Base-by-base conservation (phyloP, 1,140 invertebrate species). In the Oedothorax gibbosus region DNA sequence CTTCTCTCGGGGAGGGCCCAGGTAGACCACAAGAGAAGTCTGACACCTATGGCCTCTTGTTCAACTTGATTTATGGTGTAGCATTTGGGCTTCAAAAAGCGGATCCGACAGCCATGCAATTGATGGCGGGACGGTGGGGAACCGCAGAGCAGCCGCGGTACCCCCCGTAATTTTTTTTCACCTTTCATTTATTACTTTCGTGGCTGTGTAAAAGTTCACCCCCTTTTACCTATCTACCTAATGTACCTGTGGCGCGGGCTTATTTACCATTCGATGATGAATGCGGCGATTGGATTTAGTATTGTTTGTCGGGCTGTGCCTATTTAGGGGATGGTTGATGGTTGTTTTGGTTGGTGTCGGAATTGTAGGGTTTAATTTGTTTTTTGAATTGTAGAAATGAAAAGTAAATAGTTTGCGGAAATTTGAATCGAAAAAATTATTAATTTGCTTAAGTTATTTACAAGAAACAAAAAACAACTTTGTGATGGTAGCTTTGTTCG, bases 11-110 rank as follows among this genome's bases (percentile, higher is more conserved):
- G 53, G 69, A n/a, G 14, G 50, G 54, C 53, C 54, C 57, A 73
- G 71, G 56, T 56, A 75, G 81, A 82, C 80, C 81, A 83, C 81
- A 83, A 75, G 62, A 75, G 69, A 54, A 68, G 71, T 49, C 49
- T 56, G 81, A 75, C 81, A 72, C 79, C 69, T 57, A 20, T 73
- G 35, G 69, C 80, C 57, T 56, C 60, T 76, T 68, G 62, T 75
- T 76, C 60, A 18, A 14, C 20, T 84, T 84, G 81, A 84, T 84
- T 84, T 84, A 84, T 84, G 69, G 57, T 68, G 60, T 66, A 56
- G 18, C 81, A 60, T 18, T 84, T 84, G 81, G 69, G 56, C 51
- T 75, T 60, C 72, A 50, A 84, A 35, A 84, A 84, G 81, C 71
- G 81, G 69, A 66, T 75, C 71, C 81, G 71, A 76, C 81, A 84